Evolutionary conservation across 1,140 invertebrate genomes (phyloP).

Genomic region (Drosophila carrolli): DNA sequence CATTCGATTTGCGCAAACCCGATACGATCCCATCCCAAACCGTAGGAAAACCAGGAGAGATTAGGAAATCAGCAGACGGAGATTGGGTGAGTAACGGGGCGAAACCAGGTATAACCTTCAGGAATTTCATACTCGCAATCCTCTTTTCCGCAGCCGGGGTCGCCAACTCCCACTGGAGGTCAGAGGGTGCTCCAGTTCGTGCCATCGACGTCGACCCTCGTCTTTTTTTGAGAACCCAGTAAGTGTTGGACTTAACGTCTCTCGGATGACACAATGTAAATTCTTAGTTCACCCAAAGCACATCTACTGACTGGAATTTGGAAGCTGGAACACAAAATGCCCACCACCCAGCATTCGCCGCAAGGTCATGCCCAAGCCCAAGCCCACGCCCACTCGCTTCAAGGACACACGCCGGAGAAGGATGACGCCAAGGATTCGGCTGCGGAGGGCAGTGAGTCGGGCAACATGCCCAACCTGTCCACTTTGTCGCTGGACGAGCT

Average conservation of each 20-base stretch:
- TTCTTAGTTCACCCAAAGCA: constrained; percentile 8
- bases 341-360: constrained; percentile 57
- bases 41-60: constrained; percentile 4
- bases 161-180: constrained; percentile 4
- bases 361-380: constrained; percentile 30
- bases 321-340: constrained; percentile 42
- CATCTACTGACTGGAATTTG: constrained; percentile 3
- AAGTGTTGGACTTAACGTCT: not conserved
- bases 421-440: constrained; percentile 26
- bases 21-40: not conserved
- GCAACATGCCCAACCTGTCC: constrained; percentile 88
- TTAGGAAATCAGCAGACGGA: not conserved
- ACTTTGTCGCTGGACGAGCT: constrained; percentile 89
- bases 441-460: constrained; percentile 21
- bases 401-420: constrained; percentile 33
- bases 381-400: not conserved
- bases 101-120: not conserved
- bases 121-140: not conserved
- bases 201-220: not conserved
- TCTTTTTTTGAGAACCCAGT: constrained; percentile 1
- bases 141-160: constrained; percentile 1
- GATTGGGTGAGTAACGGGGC: not conserved
- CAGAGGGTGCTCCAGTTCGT: constrained; percentile 1
- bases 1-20: not conserved
- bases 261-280: not conserved